A percentile compares a stretch with the other conserved stretches of the same genome.
phyloP scores from a whole-genome alignment of 2,113 vertebrate species.

The Chelonoidis abingdonii region DNA sequence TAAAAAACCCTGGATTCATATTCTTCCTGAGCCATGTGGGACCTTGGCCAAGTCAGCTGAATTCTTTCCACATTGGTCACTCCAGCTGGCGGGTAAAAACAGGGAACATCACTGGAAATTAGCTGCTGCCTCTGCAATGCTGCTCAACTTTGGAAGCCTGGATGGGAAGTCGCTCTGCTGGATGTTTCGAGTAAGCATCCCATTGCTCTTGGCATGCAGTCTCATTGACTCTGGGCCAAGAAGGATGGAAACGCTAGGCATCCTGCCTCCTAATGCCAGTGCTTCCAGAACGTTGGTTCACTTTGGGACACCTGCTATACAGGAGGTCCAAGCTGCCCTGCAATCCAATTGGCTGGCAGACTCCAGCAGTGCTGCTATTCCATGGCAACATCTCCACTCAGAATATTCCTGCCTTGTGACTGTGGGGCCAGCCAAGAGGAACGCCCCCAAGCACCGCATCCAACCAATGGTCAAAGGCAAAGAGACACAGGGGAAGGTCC shows the following conservation, averaged over 20 bases:
- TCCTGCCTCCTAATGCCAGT: slow-evolving; percentile 58
- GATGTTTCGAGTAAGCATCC: slow-evolving; percentile 25
- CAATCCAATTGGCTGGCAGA: slow-evolving; percentile 13
- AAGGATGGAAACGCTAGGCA: slow-evolving; percentile 72
- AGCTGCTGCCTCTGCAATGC: neutral
- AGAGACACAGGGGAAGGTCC: neutral
- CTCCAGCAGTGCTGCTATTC: neutral
- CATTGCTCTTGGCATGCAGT: slow-evolving; percentile 23
- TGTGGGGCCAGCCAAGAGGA: neutral
- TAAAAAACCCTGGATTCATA: neutral
- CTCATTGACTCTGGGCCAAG: slow-evolving; percentile 61
- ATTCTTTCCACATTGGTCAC: neutral
- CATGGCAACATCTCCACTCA: neutral
- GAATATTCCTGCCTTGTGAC: slow-evolving; percentile 37
- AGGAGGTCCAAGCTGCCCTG: neutral
- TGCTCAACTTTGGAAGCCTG: neutral
- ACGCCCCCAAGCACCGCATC: neutral
- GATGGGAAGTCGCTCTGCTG: neutral
- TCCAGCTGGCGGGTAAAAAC: neutral
- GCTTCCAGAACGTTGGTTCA: slow-evolving; percentile 55
- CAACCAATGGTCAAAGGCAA: neutral
- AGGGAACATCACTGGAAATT: neutral
- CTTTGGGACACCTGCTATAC: slow-evolving; percentile 59
- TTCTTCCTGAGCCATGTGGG: neutral
- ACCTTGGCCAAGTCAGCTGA: neutral